Conservation (phyloP, 2,113 vertebrate genomes). For the Lophotis ruficrista region DNA sequence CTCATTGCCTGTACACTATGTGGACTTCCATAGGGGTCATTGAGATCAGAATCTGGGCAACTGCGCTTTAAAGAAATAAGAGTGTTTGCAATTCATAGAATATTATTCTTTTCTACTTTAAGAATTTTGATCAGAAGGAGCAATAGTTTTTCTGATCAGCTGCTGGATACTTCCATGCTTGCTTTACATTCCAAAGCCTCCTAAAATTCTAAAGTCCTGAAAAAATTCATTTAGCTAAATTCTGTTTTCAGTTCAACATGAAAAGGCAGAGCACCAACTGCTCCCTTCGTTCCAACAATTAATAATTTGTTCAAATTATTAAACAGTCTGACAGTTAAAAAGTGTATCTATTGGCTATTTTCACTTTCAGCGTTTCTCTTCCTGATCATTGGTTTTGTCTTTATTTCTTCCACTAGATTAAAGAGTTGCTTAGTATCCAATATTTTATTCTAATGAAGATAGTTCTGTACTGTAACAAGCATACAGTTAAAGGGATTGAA, state of each 20-base stretch:
- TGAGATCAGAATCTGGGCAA: neutral
- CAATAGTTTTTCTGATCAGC: neutral
- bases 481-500: neutral
- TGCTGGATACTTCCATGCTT: neutral
- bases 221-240: neutral
- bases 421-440: neutral
- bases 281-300: neutral
- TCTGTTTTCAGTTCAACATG: neutral
- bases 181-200: neutral
- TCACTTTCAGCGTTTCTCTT: neutral
- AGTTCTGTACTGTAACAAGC: neutral
- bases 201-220: neutral
- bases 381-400: neutral
- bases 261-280: neutral
- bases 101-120: neutral
- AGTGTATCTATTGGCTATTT: neutral
- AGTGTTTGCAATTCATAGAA: neutral
- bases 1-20: neutral
- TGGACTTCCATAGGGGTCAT: accelerated
- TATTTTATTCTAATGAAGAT: neutral
- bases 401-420: neutral
- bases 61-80: neutral
- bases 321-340: neutral
- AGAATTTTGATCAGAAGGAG: neutral
- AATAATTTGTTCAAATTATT: neutral